Conservation (phyloP, 2,888 invertebrate species). For the Ornithoptera alexandrae region DNA sequence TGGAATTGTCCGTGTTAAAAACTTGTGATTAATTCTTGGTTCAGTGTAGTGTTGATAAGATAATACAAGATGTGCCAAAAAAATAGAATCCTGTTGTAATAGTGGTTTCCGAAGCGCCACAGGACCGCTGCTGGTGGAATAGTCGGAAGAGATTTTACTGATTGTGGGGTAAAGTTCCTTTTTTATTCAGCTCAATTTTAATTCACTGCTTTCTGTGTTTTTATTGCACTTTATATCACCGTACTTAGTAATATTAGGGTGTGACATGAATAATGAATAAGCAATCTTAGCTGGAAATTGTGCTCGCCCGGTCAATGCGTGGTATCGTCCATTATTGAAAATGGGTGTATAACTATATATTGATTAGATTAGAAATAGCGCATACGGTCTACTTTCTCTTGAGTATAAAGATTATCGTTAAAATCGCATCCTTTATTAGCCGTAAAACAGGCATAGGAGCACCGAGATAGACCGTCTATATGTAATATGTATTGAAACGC, state of each 20-base stretch:
- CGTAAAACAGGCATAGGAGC: conserved; percentile 9
- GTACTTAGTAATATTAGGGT: conserved; percentile 27
- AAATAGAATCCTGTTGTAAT: conserved; percentile 77
- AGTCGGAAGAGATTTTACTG: conserved; percentile 71
- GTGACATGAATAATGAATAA: conserved; percentile 32
- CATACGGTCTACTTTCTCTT: neutral
- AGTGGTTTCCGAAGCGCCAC: conserved; percentile 71
- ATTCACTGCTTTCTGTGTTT: conserved; percentile 37
- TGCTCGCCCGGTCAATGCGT: conserved; percentile 42
- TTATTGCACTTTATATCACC: conserved; percentile 27
- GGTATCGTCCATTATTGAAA: conserved; percentile 34
- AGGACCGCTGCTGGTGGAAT: conserved; percentile 70
- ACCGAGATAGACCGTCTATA: conserved; percentile 5
- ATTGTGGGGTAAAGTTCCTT: conserved; percentile 76
- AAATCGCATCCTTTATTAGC: neutral
- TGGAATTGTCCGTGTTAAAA: conserved; percentile 71
- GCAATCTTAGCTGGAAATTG: conserved; percentile 25
- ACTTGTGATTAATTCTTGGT: conserved; percentile 63
- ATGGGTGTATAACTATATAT: conserved; percentile 15
- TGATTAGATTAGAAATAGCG: conserved; percentile 7
- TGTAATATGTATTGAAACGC: conserved; percentile 13
- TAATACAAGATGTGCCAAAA: conserved; percentile 78
- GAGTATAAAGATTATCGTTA: neutral
- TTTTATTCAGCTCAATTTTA: conserved; percentile 41
- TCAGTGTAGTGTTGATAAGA: conserved; percentile 71